A percentile compares a stretch with the other conserved stretches of the same genome.
phyloP scores from a whole-genome alignment of 2,888 invertebrate genomes.

The Sericinus montela region DNA sequence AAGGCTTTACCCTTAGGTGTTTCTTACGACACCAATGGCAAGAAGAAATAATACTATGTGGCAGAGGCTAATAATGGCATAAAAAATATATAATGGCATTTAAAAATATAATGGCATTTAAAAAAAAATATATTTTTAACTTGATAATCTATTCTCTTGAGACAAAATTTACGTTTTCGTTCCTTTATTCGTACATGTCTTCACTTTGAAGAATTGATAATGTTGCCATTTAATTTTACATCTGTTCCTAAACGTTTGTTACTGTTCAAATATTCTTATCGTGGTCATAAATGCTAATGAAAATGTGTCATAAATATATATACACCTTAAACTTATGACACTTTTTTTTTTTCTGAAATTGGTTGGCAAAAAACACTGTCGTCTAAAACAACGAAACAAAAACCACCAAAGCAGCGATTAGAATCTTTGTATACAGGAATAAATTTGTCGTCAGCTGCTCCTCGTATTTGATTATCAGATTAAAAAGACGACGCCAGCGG shows the following conservation, averaged over 20 bases:
- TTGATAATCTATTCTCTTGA: no score
- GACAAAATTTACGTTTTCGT: no score
- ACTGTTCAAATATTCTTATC: neutral
- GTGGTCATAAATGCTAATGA: conserved; percentile 10
- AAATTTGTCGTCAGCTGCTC: conserved; percentile 64
- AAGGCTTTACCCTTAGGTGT: no score
- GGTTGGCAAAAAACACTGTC: conserved; percentile 28
- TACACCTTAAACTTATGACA: neutral
- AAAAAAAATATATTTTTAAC: no score
- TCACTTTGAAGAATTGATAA: no score
- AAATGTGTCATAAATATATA: conserved; percentile 15
- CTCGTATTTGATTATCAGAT: conserved; percentile 68
- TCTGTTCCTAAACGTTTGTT: neutral
- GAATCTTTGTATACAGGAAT: conserved; percentile 64
- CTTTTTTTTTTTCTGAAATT: conserved; percentile 7
- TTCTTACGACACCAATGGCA: no score
- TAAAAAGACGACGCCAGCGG: conserved; percentile 53
- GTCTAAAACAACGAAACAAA: conserved; percentile 31
- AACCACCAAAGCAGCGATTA: conserved; percentile 39
- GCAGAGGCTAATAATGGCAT: no score
- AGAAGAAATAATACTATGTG: no score
- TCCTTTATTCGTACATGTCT: no score
- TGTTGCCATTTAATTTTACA: neutral
- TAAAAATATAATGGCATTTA: no score
- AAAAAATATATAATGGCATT: no score